phyloP scores from a whole-genome alignment of 2,113 vertebrate species.

The Elachura formosa region DNA sequence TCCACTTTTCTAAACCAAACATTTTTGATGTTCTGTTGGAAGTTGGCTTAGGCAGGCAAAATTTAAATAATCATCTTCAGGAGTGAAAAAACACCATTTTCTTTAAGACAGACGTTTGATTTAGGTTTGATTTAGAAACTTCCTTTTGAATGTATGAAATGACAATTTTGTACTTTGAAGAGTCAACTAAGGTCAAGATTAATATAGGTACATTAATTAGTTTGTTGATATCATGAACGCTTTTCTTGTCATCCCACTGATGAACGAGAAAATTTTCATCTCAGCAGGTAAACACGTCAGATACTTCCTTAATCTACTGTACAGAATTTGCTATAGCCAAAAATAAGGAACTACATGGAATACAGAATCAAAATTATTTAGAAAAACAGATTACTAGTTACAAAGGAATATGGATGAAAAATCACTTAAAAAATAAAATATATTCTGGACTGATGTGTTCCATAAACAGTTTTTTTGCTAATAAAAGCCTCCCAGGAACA shows the following conservation, averaged over 20 bases:
- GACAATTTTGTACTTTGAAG: slow-evolving; percentile 13
- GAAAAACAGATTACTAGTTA: slow-evolving; percentile 30
- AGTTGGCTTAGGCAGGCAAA: background rate
- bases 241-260: slow-evolving; percentile 21
- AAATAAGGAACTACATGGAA: background rate
- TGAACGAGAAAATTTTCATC: background rate
- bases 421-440: slow-evolving; percentile 14
- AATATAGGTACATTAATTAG: slow-evolving; percentile 5
- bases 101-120: background rate
- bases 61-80: background rate
- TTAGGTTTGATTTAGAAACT: background rate
- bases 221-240: background rate
- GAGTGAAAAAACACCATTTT: background rate
- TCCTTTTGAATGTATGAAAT: background rate
- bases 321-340: background rate
- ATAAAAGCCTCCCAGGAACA: background rate
- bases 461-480: slow-evolving; percentile 13
- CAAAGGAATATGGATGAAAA: slow-evolving; percentile 24
- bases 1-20: background rate
- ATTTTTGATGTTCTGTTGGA: background rate
- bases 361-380: background rate
- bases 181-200: background rate
- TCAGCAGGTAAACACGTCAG: background rate
- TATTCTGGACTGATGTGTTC: slow-evolving; percentile 2
- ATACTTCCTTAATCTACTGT: background rate